A percentile compares a stretch with the other conserved stretches of the same genome.
Conservation (phyloP, 2,888 invertebrate species). For the Torymus aiolomorphi region DNA sequence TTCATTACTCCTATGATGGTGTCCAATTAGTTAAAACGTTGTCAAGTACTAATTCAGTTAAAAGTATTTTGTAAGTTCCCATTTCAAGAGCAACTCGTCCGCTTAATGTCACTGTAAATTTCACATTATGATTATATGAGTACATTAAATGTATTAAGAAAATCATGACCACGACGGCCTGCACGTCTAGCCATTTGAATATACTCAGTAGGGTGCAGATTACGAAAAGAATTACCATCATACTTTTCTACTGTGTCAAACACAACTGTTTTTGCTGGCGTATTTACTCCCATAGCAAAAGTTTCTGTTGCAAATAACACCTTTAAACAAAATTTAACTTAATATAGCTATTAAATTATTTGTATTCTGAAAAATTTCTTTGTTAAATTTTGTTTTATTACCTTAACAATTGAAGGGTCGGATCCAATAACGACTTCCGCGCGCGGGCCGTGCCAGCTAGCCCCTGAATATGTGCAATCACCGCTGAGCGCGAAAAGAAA, state of each 20-base stretch:
- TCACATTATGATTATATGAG: not conserved
- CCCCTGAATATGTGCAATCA: no score
- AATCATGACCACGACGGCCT: slow-evolving; percentile 93
- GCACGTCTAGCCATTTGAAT: slow-evolving; percentile 99
- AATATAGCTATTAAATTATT: no score
- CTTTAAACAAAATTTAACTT: slow-evolving; percentile 62
- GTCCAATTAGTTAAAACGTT: slow-evolving; percentile 91
- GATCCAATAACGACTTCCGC: no score
- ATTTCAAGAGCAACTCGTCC: slow-evolving; percentile 92
- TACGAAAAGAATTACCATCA: slow-evolving; percentile 88
- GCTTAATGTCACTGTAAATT: slow-evolving; percentile 82
- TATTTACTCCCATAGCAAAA: slow-evolving; percentile 99
- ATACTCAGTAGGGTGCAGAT: slow-evolving; percentile 93
- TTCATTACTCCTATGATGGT: slow-evolving; percentile 84
- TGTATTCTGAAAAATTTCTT: slow-evolving; percentile 68
- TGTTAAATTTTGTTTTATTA: slow-evolving; percentile 67
- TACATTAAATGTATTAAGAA: no score
- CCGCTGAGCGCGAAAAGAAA: no score
- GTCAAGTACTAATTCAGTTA: slow-evolving; percentile 94
- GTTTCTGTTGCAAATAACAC: slow-evolving; percentile 99
- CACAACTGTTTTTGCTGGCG: slow-evolving; percentile 98
- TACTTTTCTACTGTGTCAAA: slow-evolving; percentile 95
- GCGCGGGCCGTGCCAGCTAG: no score
- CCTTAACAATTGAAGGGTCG: slow-evolving; percentile 91
- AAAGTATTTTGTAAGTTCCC: no score